Evolutionary conservation across 1,140 invertebrate species (phyloP), one percentile per base, ranked within the genome.

Genomic region (Macrocentrus cingulum): DNA sequence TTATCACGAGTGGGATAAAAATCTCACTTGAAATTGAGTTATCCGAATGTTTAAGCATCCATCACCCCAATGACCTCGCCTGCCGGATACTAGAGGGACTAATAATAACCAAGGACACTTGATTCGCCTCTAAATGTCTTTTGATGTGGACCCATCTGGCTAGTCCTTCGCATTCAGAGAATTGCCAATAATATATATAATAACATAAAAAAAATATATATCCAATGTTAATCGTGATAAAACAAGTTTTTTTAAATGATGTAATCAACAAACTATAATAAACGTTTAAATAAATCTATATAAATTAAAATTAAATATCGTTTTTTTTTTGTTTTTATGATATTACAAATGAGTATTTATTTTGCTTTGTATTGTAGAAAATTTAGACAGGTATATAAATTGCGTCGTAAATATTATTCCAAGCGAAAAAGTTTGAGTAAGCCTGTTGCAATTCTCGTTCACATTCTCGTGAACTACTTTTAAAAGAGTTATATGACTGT

Each of bases 401-500:
- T 22, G 42, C 16, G 15, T 46, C 20, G 44, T 51, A 37, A 16
- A 9, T 36, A 18, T 53, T 19, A 42, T 16, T n/a, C 36, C 11
- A 5, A 39, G 19, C 22, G 42, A 8, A 50, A 50, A 34, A 9
- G 13, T 32, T 18, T 22, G 25, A 20, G 16, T 32, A 32, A 23
- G 8, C 23, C 11, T 25, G 6, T 22, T 46, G 41, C n/a, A 56
- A 56, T 20, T 56, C 5, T 46, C 13, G 29, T 46, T 19, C 18
- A 2, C 9, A 29, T 6, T 4, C 13, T 18, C 37, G 7, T 9
- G 2, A 1, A 13, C 2, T 8, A 16, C 15, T 29, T 56, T 34
- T 29, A 8, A 34, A 56, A 46, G 44, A 56, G 44, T 56, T 56
- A 39, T 56, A 48, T 48, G 53, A 56, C 32, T 16, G 34, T 56